Evolutionary conservation across 1,140 invertebrate genomes (phyloP).

Genomic region (Musca vetustissima): DNA sequence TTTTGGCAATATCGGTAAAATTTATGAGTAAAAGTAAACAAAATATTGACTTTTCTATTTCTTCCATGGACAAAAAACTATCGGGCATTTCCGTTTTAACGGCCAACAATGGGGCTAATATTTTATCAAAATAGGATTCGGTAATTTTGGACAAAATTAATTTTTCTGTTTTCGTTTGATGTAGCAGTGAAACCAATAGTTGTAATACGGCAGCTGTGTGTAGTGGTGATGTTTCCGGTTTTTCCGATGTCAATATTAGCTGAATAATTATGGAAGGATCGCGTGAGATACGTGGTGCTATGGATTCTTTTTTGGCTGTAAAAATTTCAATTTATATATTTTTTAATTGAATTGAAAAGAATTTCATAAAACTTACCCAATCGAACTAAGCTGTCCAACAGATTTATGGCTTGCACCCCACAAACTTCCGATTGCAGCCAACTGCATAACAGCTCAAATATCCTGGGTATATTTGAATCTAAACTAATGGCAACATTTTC

Average conservation of each 20-base stretch:
- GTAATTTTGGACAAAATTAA: constrained; percentile 46
- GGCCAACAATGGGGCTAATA: constrained; percentile 35
- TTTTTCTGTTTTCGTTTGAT: constrained; percentile 46
- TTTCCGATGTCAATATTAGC: constrained; percentile 40
- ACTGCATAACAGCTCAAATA: constrained; percentile 40
- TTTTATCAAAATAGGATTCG: constrained; percentile 53
- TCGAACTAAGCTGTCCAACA: constrained; percentile 37
- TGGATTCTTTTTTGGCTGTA: constrained; percentile 33
- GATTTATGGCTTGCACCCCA: constrained; percentile 40
- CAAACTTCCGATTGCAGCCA: constrained; percentile 45
- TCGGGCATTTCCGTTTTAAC: constrained; percentile 37
- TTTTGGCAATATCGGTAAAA: constrained; percentile 49
- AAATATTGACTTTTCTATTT: constrained; percentile 47
- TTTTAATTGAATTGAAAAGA: neutral
- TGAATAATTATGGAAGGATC: constrained; percentile 39
- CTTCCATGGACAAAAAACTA: constrained; percentile 34
- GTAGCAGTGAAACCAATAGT: constrained; percentile 37
- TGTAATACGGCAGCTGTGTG: constrained; percentile 42
- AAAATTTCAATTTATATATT: neutral
- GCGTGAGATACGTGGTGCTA: constrained; percentile 38
- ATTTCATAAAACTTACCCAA: constrained; percentile 16
- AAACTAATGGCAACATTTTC: constrained; percentile 40
- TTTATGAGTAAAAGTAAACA: constrained; percentile 47
- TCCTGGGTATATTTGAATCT: constrained; percentile 41
- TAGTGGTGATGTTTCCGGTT: constrained; percentile 33